These are phyloP conservation scores for Microplitis demolitor DNA, from an alignment of 1,140 invertebrate species.

Conservation along the genomic window DNA sequence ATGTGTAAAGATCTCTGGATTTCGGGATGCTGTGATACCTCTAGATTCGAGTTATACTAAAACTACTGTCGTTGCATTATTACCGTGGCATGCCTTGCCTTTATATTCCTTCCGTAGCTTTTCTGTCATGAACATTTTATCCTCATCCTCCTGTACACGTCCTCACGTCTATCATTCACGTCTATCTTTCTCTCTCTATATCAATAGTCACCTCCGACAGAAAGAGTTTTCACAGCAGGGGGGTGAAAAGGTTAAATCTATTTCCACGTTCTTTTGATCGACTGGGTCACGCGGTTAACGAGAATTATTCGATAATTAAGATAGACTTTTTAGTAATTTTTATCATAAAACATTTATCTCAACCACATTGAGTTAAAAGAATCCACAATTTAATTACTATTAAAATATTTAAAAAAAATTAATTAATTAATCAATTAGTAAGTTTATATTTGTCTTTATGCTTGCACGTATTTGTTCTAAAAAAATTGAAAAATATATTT, in stretches of 20 bases:
- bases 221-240: too few relatives aligned
- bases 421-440: too few relatives aligned
- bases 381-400: too few relatives aligned
- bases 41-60: too few relatives aligned
- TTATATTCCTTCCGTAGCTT: constrained; percentile 6
- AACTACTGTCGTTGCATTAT: not conserved
- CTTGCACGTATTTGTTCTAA: too few relatives aligned
- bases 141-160: constrained; percentile 14
- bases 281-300: constrained; percentile 39
- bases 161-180: constrained; percentile 28
- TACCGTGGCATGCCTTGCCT: not conserved
- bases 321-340: constrained; percentile 45
- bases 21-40: too few relatives aligned
- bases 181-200: not conserved
- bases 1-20: too few relatives aligned
- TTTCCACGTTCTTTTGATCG: constrained; percentile 47
- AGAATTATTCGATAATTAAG: constrained; percentile 37
- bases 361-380: not conserved
- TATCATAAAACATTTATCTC: constrained; percentile 36
- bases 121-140: constrained; percentile 16
- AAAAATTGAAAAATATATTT: too few relatives aligned
- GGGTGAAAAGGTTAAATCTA: constrained; percentile 39
- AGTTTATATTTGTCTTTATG: too few relatives aligned
- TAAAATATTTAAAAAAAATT: too few relatives aligned
- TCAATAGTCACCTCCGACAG: not conserved